Evolutionary conservation across 1,140 invertebrate species (phyloP).

Genomic region (Apis dorsata): DNA sequence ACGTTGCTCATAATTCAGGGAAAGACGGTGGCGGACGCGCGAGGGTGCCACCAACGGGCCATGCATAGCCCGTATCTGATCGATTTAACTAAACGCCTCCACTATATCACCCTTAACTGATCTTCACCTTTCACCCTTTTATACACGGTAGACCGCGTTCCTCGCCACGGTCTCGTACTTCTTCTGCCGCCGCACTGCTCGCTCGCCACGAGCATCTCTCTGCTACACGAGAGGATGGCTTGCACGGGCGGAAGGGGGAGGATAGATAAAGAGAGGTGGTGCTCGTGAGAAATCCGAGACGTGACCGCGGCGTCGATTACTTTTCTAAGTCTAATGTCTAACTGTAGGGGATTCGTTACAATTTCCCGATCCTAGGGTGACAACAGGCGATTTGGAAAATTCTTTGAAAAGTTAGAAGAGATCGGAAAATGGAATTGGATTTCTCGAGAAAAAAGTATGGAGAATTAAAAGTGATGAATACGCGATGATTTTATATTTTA

Average conservation of each 20-base stretch:
- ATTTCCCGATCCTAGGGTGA: not conserved
- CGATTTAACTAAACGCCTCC: constrained; percentile 70
- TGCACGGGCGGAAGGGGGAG: too few relatives aligned
- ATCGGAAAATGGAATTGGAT: not conserved
- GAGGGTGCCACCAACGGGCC: constrained; percentile 55
- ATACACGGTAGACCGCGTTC: constrained; percentile 42
- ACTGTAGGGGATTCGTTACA: not conserved
- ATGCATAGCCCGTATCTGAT: constrained; percentile 71
- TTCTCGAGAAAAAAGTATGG: not conserved
- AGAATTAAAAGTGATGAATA: not conserved
- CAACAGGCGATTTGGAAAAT: not conserved
- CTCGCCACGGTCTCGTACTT: constrained; percentile 37
- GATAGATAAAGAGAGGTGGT: not conserved
- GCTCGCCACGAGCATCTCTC: not conserved
- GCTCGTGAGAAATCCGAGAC: constrained; percentile 27
- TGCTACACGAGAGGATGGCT: not conserved
- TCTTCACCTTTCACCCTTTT: constrained; percentile 68
- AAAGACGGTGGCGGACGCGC: constrained; percentile 54
- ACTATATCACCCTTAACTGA: constrained; percentile 74
- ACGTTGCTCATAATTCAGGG: constrained; percentile 63
- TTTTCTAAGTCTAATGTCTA: not conserved
- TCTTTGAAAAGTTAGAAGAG: not conserved
- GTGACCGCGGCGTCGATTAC: constrained; percentile 29
- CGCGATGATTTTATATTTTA: too few relatives aligned
- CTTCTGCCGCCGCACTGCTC: constrained; percentile 17